These are phyloP conservation scores for Uromys caudimaculatus DNA, from an alignment of 2,797 vertebrate genomes.

Conservation along the genomic window DNA sequence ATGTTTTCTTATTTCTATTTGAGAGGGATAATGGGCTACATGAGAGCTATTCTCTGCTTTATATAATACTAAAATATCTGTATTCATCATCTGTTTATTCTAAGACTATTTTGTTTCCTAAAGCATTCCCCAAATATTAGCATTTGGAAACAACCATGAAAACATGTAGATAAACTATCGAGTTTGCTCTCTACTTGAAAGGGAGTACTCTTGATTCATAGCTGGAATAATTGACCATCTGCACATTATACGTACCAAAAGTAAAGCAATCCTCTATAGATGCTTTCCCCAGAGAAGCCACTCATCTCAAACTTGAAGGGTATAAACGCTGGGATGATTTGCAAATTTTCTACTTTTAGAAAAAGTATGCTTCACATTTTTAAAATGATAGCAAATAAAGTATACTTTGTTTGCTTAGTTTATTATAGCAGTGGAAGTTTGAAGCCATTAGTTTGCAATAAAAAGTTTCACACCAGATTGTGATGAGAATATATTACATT, in stretches of 20 bases:
- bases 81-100: neutral
- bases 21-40: neutral
- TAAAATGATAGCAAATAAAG: conserved; percentile 59
- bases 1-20: conserved; percentile 43
- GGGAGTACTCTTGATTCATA: conserved; percentile 42
- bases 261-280: conserved; percentile 33
- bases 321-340: conserved; percentile 59
- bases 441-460: conserved; percentile 60
- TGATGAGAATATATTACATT: conserved; percentile 44
- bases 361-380: conserved; percentile 31
- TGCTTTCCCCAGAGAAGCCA: conserved; percentile 1
- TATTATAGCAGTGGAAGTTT: conserved; percentile 9
- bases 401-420: neutral
- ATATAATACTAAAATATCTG: neutral
- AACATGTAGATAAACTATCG: conserved; percentile 34
- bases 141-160: conserved; percentile 63
- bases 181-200: conserved; percentile 16
- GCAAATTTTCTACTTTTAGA: conserved; percentile 48
- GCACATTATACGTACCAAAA: neutral
- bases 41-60: neutral
- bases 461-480: conserved; percentile 42
- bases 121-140: conserved; percentile 56
- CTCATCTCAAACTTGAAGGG: conserved; percentile 27
- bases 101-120: conserved; percentile 6
- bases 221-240: conserved; percentile 70